phyloP scores from a whole-genome alignment of 2,797 vertebrate genomes.

The Oreortyx pictus region DNA sequence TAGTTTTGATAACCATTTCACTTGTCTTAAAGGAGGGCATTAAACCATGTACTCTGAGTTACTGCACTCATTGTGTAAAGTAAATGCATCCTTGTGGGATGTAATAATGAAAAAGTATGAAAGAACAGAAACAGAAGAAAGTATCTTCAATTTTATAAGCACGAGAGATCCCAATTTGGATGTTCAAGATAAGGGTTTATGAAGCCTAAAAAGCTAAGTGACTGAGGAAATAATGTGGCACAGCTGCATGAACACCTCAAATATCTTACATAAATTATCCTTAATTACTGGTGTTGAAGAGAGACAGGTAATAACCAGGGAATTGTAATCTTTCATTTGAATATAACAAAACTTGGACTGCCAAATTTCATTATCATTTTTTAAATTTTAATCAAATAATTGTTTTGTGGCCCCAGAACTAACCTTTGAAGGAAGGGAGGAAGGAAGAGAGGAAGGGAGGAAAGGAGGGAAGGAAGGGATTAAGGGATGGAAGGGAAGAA shows the following conservation, averaged over 20 bases:
- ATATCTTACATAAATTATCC: slow-evolving; percentile 8
- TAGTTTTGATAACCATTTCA: background rate
- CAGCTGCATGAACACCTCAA: background rate
- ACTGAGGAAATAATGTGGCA: slow-evolving; percentile 21
- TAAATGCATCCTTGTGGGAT: background rate
- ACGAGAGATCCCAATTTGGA: slow-evolving; percentile 8
- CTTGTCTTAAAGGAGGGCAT: background rate
- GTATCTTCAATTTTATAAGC: background rate
- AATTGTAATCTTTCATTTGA: background rate
- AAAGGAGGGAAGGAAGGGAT: too few species aligned
- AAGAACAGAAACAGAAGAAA: slow-evolving; percentile 36
- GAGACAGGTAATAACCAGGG: background rate
- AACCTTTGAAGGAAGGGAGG: too few species aligned
- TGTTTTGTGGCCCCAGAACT: background rate
- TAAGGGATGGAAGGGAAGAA: too few species aligned
- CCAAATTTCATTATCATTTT: background rate
- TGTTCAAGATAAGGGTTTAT: slow-evolving; percentile 27
- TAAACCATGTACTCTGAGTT: background rate
- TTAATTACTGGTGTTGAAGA: background rate
- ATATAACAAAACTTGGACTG: background rate
- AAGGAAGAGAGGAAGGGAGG: too few species aligned
- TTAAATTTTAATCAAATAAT: background rate
- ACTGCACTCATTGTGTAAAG: background rate
- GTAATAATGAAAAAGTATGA: background rate
- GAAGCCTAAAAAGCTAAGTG: slow-evolving; percentile 32